A percentile compares a stretch with the other conserved stretches of the same genome.
Conservation (phyloP, 2,113 vertebrate genomes). For the Daphoenositta chrysoptera region DNA sequence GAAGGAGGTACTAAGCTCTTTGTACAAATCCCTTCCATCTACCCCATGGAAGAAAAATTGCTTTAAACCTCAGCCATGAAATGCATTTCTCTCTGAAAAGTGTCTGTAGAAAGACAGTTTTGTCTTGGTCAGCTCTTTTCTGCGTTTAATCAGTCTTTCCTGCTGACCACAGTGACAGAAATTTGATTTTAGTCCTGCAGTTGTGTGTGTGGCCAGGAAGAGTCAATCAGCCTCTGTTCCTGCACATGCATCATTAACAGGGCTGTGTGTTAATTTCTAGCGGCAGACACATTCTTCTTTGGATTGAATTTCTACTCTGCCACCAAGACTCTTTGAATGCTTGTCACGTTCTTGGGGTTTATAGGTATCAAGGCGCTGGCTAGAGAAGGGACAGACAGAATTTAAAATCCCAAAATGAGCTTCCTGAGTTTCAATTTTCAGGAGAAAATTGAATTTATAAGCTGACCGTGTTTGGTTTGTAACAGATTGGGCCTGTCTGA, state of each 20-base stretch:
- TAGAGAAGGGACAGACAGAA: neutral
- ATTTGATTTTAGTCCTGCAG: neutral
- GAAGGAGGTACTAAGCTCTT: neutral
- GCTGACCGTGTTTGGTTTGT: neutral
- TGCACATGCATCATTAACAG: neutral
- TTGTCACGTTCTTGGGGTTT: neutral
- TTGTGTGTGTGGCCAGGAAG: constrained; percentile 7
- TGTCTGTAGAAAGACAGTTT: neutral
- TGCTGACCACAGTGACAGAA: neutral
- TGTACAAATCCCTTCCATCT: neutral
- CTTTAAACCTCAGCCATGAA: neutral
- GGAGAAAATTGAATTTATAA: neutral
- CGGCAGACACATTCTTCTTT: neutral
- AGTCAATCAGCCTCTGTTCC: constrained; percentile 37
- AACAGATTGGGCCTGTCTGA: neutral
- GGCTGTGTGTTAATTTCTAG: constrained; percentile 9
- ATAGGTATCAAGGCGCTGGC: neutral
- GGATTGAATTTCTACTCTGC: neutral
- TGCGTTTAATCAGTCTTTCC: neutral
- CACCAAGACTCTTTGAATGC: neutral
- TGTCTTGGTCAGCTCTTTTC: constrained; percentile 15
- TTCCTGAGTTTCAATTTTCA: neutral
- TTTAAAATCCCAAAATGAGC: neutral
- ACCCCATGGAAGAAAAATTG: neutral
- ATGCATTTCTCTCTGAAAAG: neutral